Evolutionary conservation across 2,888 invertebrate genomes (phyloP), one percentile per base, ranked within the genome.

Genomic region (Drosophila robusta): DNA sequence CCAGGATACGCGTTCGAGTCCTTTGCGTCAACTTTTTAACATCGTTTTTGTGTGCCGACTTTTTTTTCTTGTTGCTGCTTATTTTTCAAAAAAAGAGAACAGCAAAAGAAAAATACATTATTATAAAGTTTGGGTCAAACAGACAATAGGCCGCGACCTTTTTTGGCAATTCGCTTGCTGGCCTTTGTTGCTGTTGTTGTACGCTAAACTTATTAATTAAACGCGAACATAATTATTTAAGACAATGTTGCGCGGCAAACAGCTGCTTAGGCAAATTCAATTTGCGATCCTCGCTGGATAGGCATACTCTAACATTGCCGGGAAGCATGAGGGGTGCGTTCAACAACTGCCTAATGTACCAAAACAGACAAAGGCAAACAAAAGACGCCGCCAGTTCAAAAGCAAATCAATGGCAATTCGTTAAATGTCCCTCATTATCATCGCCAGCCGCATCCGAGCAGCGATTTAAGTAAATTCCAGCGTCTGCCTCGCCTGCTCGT

Each of bases 341-440:
- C 8, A 41, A 26, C 56, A 65, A 55, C 42, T 70, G 77, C 64
- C 64, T 75, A 83, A 88, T 88, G 87, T 86, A 73, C 45, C 70
- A 22, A 50, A 70, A 45, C 78, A 57, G 68, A n/a, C 42, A 70
- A 63, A 63, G 57, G 56, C 70, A 74, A 80, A 83, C 87, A 80
- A 83, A 80, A 38, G 70, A 22, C 68, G 45, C 22, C 22, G 42
- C 24, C 46, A 60, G 69, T 74, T 81, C 85, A 83, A 87, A 85
- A 63, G 85, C 77, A 81, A 85, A 87, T 87, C 85, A 85, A 89
- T 81, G 89, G 79, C 79, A 85, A 85, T 85, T 87, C 70, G 66
- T 70, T 81, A 71, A 76, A 76, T 65, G 70, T 47, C 49, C 62
- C 51, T 63, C 70, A 72, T 73, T 80, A 70, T 76, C 66, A 62